A percentile compares a stretch with the other conserved stretches of the same genome.
Conservation (phyloP, 2,888 invertebrate genomes). For the Perizoma affinitatum region DNA sequence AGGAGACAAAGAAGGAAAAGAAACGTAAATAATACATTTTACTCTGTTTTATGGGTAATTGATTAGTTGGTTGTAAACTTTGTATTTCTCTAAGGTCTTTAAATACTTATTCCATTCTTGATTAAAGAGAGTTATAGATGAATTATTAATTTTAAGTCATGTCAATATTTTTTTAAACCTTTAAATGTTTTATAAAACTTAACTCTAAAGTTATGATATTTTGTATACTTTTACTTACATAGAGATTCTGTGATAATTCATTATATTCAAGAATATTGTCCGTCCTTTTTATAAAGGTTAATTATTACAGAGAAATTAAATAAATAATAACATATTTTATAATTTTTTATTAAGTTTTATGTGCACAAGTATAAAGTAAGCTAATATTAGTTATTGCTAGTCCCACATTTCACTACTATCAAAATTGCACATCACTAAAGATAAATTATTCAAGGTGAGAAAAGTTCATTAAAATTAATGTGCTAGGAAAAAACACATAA, state of each 20-base stretch:
- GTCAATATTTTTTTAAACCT: too few species aligned
- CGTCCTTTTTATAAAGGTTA: conserved; percentile 15
- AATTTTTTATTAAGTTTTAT: conserved; percentile 15
- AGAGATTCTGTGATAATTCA: conserved; percentile 9
- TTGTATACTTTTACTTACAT: too few species aligned
- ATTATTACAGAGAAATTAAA: conserved; percentile 3
- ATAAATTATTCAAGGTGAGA: not conserved
- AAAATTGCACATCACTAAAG: conserved; percentile 8
- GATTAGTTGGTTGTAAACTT: conserved; percentile 4
- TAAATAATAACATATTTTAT: conserved; percentile 14
- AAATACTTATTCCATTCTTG: too few species aligned
- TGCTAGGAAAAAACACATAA: not conserved
- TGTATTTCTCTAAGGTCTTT: conserved; percentile 11
- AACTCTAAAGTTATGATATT: too few species aligned
- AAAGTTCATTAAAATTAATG: not conserved
- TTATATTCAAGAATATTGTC: conserved; percentile 6
- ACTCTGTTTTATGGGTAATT: conserved; percentile 11
- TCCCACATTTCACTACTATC: conserved; percentile 2
- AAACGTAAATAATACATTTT: conserved; percentile 66
- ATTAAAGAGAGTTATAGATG: too few species aligned
- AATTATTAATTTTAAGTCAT: too few species aligned
- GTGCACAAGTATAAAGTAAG: conserved; percentile 11
- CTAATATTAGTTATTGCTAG: conserved; percentile 12
- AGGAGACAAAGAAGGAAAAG: conserved; percentile 73
- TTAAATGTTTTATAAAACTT: too few species aligned